Conservation (phyloP, 2,113 vertebrate genomes). For the Prinia subflava region DNA sequence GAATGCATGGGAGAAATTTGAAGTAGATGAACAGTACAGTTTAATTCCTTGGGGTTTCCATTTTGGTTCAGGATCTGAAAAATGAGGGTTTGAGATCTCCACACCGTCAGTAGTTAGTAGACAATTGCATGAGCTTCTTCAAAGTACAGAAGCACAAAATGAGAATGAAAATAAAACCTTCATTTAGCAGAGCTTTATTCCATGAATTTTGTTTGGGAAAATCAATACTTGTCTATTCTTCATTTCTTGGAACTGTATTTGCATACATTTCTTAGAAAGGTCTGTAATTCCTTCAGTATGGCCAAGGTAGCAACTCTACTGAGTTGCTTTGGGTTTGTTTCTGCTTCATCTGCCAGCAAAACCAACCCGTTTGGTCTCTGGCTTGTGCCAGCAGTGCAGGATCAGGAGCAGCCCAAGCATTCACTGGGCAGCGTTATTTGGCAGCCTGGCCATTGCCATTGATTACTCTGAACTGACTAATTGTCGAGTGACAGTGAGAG, state of each 20-base stretch:
- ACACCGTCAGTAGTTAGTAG: background rate
- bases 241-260: background rate
- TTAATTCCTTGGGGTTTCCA: background rate
- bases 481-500: background rate
- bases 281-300: background rate
- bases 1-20: background rate
- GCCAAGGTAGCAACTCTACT: background rate
- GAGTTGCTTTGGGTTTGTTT: background rate
- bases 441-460: background rate
- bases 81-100: background rate
- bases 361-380: background rate
- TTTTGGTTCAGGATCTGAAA: background rate
- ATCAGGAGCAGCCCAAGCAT: rapidly evolving
- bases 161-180: background rate
- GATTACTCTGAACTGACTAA: background rate
- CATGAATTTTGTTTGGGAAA: background rate
- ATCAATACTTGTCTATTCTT: background rate
- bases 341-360: background rate
- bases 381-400: background rate
- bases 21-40: background rate
- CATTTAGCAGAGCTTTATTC: background rate
- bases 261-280: background rate
- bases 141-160: background rate
- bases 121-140: background rate
- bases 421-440: rapidly evolving